Percentiles rank a stretch among this genome's conserved stretches.
Evolutionary conservation across 2,113 vertebrate species (phyloP).

Genomic region (Myotis lucifugus): DNA sequence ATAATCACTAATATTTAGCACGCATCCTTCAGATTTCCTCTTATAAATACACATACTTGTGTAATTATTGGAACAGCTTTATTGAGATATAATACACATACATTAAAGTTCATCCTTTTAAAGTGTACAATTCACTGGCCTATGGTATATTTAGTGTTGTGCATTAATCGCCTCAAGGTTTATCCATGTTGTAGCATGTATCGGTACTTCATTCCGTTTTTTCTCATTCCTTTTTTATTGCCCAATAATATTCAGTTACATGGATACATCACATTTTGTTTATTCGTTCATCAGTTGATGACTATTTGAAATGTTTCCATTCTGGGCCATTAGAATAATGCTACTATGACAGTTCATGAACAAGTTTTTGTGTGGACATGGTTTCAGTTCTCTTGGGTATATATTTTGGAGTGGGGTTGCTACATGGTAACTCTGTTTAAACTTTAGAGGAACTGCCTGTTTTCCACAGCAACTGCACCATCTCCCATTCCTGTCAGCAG

Average conservation of each 20-base stretch:
- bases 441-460: neutral
- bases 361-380: neutral
- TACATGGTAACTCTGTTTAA: neutral
- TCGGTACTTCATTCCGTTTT: neutral
- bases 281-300: neutral
- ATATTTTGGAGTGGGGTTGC: neutral
- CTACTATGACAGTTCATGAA: neutral
- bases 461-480: neutral
- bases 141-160: neutral
- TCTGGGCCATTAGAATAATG: neutral
- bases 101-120: neutral
- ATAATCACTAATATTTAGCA: neutral
- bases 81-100: neutral
- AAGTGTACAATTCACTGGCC: neutral
- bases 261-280: neutral
- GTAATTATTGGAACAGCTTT: neutral
- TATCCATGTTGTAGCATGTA: neutral
- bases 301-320: neutral
- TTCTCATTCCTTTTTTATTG: neutral
- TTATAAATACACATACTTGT: neutral
- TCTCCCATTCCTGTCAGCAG: neutral
- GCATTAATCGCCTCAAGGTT: neutral
- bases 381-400: neutral
- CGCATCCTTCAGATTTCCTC: neutral
- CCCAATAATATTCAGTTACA: neutral